A percentile compares a stretch with the other conserved stretches of the same genome.
Evolutionary conservation across 2,888 invertebrate species (phyloP).

Genomic region (Poecilus cupreus): DNA sequence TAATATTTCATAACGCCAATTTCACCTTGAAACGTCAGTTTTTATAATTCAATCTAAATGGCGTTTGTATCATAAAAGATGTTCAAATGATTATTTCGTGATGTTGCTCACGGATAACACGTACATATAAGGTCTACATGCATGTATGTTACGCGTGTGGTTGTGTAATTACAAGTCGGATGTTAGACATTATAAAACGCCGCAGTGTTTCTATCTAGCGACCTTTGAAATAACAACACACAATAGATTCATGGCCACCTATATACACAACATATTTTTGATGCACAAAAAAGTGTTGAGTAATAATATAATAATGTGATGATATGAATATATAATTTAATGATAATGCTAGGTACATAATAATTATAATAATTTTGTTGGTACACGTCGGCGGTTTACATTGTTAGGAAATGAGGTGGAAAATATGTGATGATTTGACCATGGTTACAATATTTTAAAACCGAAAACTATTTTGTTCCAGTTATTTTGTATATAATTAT

Average conservation of each 20-base stretch:
- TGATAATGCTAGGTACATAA: neutral
- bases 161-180: neutral
- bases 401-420: too few relatives aligned
- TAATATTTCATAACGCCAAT: too few relatives aligned
- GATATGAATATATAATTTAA: neutral
- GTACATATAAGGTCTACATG: too few relatives aligned
- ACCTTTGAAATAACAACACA: neutral
- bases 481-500: too few relatives aligned
- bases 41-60: too few relatives aligned
- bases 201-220: neutral
- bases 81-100: neutral
- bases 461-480: too few relatives aligned
- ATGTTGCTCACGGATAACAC: too few relatives aligned
- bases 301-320: neutral
- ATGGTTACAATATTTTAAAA: too few relatives aligned
- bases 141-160: neutral
- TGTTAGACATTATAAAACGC: neutral
- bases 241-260: neutral
- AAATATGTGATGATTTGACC: too few relatives aligned
- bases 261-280: neutral
- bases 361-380: neutral
- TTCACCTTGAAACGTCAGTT: too few relatives aligned
- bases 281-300: neutral
- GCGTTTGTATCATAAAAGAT: too few relatives aligned
- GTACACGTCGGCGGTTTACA: neutral